Conservation (phyloP, 2,888 invertebrate species). For the Bellardia pandia region DNA sequence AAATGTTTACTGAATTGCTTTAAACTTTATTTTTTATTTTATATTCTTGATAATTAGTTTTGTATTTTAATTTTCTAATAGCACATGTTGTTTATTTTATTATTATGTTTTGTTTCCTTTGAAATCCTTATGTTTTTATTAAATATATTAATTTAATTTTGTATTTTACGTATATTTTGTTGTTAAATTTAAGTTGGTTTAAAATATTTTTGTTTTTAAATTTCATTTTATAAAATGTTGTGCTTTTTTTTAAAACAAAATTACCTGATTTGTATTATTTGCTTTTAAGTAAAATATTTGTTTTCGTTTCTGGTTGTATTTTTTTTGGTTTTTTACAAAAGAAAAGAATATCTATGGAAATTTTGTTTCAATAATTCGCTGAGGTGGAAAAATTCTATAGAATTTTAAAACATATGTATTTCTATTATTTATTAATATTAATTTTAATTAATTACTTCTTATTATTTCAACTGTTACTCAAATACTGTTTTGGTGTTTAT, state of each 20-base stretch:
- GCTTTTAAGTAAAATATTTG: constrained; percentile 73
- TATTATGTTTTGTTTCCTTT: constrained; percentile 51
- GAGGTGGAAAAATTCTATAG: constrained; percentile 72
- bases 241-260: constrained; percentile 70
- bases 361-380: constrained; percentile 63
- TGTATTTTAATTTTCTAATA: constrained; percentile 66
- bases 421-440: constrained; percentile 13
- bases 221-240: constrained; percentile 68
- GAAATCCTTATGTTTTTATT: constrained; percentile 60
- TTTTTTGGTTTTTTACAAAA: constrained; percentile 46
- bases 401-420: constrained; percentile 48
- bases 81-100: constrained; percentile 57
- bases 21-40: constrained; percentile 26
- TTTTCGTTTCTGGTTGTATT: constrained; percentile 58
- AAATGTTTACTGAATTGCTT: background rate
- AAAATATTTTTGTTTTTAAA: constrained; percentile 56
- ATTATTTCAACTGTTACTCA: constrained; percentile 40
- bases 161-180: constrained; percentile 61
- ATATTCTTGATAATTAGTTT: constrained; percentile 38
- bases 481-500: constrained; percentile 73
- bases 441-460: constrained; percentile 39
- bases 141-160: constrained; percentile 36
- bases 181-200: constrained; percentile 28
- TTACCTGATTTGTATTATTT: constrained; percentile 73
- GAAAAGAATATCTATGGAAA: constrained; percentile 48